A percentile compares a stretch with the other conserved stretches of the same genome.
phyloP scores from a whole-genome alignment of 2,888 invertebrate genomes.

The Ceraclea dissimilis region DNA sequence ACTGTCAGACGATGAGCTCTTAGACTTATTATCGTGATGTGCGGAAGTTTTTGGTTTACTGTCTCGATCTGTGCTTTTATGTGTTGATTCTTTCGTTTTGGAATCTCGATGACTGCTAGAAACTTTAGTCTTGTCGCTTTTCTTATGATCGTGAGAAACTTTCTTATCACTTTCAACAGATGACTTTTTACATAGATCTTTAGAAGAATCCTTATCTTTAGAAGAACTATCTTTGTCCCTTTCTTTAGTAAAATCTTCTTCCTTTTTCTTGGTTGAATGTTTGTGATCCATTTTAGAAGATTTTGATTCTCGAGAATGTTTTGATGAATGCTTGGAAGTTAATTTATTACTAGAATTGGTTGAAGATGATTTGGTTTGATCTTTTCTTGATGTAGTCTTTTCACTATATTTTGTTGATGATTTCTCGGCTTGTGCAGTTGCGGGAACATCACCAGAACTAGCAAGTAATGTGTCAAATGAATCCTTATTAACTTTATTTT shows the following conservation, averaged over 20 bases:
- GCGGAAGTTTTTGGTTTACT: background rate
- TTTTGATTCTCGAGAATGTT: background rate
- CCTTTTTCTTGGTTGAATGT: background rate
- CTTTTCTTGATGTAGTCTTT: background rate
- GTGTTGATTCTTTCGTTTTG: background rate
- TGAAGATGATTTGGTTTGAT: background rate
- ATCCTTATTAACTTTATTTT: background rate
- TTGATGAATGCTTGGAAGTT: background rate
- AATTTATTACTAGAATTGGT: background rate
- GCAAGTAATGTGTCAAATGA: background rate
- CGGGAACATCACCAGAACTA: no score
- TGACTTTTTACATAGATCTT: background rate
- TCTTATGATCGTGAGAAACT: background rate
- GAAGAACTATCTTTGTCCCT: background rate
- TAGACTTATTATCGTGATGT: constrained; percentile 5
- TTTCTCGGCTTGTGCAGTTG: background rate
- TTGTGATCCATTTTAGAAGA: constrained; percentile 15
- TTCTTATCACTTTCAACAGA: background rate
- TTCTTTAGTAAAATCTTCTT: background rate
- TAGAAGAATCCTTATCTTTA: background rate
- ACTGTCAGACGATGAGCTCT: constrained; percentile 1
- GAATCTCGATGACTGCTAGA: background rate
- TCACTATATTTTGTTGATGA: background rate
- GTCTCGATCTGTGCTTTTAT: background rate
- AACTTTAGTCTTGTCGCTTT: background rate